Percentiles rank a stretch among this genome's conserved stretches.
These are phyloP conservation scores for Chrysolina americana DNA, from an alignment of 2,888 invertebrate species.

Conservation along the genomic window DNA sequence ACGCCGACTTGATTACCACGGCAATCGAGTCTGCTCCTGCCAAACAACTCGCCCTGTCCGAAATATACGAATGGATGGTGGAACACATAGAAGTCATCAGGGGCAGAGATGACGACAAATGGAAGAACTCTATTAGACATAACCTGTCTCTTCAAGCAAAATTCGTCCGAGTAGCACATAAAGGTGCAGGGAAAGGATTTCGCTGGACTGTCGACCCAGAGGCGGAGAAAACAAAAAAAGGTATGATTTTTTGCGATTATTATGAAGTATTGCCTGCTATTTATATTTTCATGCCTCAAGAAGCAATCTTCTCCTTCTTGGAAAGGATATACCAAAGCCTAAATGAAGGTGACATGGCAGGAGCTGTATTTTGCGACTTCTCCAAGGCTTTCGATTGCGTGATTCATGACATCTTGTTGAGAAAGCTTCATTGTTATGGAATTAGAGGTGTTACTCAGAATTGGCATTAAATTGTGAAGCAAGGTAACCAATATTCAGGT, in stretches of 20 bases:
- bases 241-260: conserved; percentile 10
- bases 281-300: too few relatives aligned
- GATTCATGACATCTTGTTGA: too few relatives aligned
- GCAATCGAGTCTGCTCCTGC: conserved; percentile 97
- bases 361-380: too few relatives aligned
- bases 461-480: too few relatives aligned
- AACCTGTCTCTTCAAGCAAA: conserved; percentile 40
- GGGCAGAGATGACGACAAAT: conserved; percentile 99
- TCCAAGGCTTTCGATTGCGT: too few relatives aligned
- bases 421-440: too few relatives aligned
- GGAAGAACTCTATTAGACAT: conserved; percentile 79
- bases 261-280: neutral
- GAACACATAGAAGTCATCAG: conserved; percentile 99
- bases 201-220: conserved; percentile 35
- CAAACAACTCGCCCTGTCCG: conserved; percentile 94
- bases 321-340: too few relatives aligned
- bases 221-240: conserved; percentile 13
- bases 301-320: too few relatives aligned
- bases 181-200: conserved; percentile 13
- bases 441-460: too few relatives aligned
- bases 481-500: too few relatives aligned
- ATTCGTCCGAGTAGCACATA: conserved; percentile 30
- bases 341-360: too few relatives aligned
- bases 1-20: conserved; percentile 99
- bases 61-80: conserved; percentile 99